Conservation (phyloP, 2,888 invertebrate species). For the Cordylochernes scorpioides region DNA sequence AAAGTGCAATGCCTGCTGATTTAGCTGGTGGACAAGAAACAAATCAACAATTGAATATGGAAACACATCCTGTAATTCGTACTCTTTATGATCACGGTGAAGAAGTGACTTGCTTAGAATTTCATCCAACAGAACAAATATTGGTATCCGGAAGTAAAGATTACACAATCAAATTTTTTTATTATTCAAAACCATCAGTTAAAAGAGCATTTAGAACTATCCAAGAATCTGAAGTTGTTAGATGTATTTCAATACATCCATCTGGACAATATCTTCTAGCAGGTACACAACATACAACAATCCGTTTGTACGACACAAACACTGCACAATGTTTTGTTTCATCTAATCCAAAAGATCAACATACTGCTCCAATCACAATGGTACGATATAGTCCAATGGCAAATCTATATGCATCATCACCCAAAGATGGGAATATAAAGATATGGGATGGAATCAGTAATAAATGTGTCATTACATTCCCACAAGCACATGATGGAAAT, state of each 20-base stretch:
- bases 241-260: conserved; percentile 78
- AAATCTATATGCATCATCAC: conserved; percentile 50
- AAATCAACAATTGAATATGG: conserved; percentile 33
- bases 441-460: conserved; percentile 90
- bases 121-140: conserved; percentile 77
- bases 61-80: conserved; percentile 90
- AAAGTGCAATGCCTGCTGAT: conserved; percentile 43
- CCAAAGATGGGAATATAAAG: conserved; percentile 76
- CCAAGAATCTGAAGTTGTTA: conserved; percentile 74
- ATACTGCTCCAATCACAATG: conserved; percentile 24
- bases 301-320: conserved; percentile 74
- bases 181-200: conserved; percentile 90
- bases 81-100: conserved; percentile 86
- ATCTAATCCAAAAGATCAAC: conserved; percentile 40
- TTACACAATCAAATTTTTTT: conserved; percentile 80
- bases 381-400: conserved; percentile 39
- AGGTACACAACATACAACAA: conserved; percentile 59
- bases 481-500: conserved; percentile 72
- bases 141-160: conserved; percentile 83
- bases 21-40: conserved; percentile 21
- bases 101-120: conserved; percentile 85
- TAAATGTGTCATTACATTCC: conserved; percentile 72
- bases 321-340: conserved; percentile 88
- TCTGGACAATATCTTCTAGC: conserved; percentile 78
- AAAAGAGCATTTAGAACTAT: conserved; percentile 91